These are phyloP conservation scores for Euplagia quadripunctaria DNA, from an alignment of 2,888 invertebrate genomes.

Conservation along the genomic window DNA sequence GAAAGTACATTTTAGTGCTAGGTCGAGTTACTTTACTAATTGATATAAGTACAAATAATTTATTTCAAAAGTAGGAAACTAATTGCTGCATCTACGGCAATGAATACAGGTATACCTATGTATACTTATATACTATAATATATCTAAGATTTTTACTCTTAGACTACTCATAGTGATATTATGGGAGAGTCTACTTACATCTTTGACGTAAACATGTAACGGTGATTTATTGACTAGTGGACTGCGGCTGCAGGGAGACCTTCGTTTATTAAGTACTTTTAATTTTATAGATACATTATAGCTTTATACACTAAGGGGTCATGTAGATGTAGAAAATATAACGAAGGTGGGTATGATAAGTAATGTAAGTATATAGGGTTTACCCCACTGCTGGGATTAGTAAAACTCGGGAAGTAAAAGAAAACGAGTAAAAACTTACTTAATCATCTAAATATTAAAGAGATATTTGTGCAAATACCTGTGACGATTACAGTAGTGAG, in stretches of 20 bases:
- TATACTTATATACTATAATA: too few relatives aligned
- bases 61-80: too few relatives aligned
- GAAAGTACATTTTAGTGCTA: not conserved
- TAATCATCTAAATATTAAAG: not conserved
- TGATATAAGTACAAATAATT: too few relatives aligned
- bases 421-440: not conserved
- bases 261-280: not conserved
- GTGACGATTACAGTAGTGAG: conserved; percentile 58
- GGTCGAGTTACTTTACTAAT: too few relatives aligned
- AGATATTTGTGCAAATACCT: conserved; percentile 56
- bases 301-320: not conserved
- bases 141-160: too few relatives aligned
- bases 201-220: not conserved
- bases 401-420: not conserved
- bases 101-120: too few relatives aligned
- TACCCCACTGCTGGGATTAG: too few relatives aligned
- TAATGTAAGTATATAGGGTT: too few relatives aligned
- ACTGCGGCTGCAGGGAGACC: not conserved
- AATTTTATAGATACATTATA: not conserved
- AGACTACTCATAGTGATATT: too few relatives aligned
- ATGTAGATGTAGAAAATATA: not conserved
- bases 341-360: not conserved
- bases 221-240: not conserved
- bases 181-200: not conserved
- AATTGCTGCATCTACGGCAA: too few relatives aligned